A percentile compares a stretch with the other conserved stretches of the same genome.
Evolutionary conservation across 1,140 invertebrate species (phyloP).

Genomic region (Nymphalis io): DNA sequence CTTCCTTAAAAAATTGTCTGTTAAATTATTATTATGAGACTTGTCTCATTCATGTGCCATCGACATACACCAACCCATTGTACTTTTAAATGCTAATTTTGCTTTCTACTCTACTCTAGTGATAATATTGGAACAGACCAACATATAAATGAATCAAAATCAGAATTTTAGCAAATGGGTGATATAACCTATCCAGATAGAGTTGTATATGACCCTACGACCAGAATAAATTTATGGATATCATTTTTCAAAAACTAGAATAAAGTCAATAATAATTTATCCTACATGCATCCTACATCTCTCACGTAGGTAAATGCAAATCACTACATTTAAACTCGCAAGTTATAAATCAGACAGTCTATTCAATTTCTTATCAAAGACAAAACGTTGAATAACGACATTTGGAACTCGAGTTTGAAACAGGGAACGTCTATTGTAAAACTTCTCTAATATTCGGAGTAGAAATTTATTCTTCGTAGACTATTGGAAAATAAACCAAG

Average conservation of each 20-base stretch:
- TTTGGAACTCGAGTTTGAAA: constrained; percentile 58
- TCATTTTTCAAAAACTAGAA: neutral
- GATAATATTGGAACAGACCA: no score
- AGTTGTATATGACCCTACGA: no score
- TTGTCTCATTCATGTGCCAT: no score
- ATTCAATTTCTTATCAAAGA: constrained; percentile 71
- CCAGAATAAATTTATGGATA: no score
- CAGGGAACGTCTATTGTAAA: constrained; percentile 60
- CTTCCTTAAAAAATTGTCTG: no score
- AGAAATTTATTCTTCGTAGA: constrained; percentile 66
- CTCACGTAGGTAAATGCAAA: constrained; percentile 18
- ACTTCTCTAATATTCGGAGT: constrained; percentile 69
- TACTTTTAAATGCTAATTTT: no score
- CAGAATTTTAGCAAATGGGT: no score
- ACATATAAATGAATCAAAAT: no score
- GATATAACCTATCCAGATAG: no score
- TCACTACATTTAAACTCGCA: constrained; percentile 25
- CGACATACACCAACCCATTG: no score
- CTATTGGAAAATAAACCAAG: constrained; percentile 58
- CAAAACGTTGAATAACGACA: constrained; percentile 66
- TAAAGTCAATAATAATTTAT: neutral
- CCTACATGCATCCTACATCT: constrained; percentile 3
- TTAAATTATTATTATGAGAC: no score
- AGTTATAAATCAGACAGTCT: constrained; percentile 46
- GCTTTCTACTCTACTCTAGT: no score